A percentile compares a stretch with the other conserved stretches of the same genome.
phyloP scores from a whole-genome alignment of 2,888 invertebrate genomes.

The Coenonympha arcania region DNA sequence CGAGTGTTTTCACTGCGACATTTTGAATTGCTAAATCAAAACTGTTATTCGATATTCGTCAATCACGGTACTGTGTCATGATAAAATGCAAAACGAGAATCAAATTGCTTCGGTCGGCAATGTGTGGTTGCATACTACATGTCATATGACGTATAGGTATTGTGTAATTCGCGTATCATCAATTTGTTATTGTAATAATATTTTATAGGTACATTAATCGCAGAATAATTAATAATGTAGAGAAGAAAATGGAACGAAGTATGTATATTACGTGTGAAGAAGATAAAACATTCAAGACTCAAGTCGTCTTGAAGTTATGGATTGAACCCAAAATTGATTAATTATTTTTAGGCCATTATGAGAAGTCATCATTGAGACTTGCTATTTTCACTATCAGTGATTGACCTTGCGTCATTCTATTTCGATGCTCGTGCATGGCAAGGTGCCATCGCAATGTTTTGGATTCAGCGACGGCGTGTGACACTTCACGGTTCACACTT shows the following conservation, averaged over 20 bases:
- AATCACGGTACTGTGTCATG: background rate
- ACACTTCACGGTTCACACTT: conserved; percentile 53
- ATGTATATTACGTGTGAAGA: too few species aligned
- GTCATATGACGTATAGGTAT: background rate
- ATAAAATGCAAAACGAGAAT: background rate
- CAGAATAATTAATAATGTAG: too few species aligned
- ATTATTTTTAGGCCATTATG: conserved; percentile 15
- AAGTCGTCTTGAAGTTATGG: too few species aligned
- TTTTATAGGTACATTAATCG: background rate
- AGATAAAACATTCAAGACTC: too few species aligned
- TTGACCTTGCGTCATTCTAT: conserved; percentile 65
- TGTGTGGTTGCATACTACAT: background rate
- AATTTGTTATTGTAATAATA: background rate
- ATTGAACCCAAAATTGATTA: too few species aligned
- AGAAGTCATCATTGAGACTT: conserved; percentile 26
- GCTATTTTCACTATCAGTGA: conserved; percentile 58
- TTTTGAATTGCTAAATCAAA: background rate
- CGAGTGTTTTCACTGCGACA: conserved; percentile 6
- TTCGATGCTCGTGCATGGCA: conserved; percentile 53
- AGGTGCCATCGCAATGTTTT: conserved; percentile 61
- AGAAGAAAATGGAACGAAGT: too few species aligned
- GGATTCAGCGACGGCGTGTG: conserved; percentile 40
- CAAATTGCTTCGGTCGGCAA: background rate
- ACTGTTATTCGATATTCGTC: background rate
- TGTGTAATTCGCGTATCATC: background rate